Evolutionary conservation across 2,797 vertebrate genomes (phyloP).

Genomic region (Platalea minor): DNA sequence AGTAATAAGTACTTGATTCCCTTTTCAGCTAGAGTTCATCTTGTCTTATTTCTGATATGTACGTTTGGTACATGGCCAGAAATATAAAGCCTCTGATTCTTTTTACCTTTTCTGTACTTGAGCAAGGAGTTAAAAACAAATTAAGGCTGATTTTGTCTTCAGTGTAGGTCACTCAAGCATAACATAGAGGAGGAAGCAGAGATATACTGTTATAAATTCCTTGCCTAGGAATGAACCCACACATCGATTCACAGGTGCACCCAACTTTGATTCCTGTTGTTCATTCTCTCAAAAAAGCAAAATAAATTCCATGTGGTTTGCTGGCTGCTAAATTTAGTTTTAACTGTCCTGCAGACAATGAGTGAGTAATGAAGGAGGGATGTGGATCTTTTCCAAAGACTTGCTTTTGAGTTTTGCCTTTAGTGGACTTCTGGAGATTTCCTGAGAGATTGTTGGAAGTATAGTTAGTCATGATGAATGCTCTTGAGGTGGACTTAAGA

Average conservation of each 20-base stretch:
- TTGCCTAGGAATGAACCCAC: neutral
- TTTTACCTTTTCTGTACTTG: neutral
- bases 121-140: neutral
- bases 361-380: neutral
- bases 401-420: neutral
- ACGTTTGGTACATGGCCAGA: neutral
- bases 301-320: neutral
- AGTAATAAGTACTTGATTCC: neutral
- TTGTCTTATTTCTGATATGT: neutral
- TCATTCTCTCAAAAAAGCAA: neutral
- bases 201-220: neutral
- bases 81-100: neutral
- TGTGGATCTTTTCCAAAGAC: neutral
- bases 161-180: neutral
- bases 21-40: neutral
- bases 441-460: neutral
- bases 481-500: neutral
- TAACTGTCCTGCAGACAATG: neutral
- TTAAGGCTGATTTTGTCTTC: neutral
- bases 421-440: neutral
- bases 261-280: neutral
- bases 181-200: neutral
- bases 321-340: neutral
- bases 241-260: fast-evolving
- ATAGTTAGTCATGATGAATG: neutral